A percentile compares a stretch with the other conserved stretches of the same genome.
These are phyloP conservation scores for Coilia nasus DNA, from an alignment of 2,797 vertebrate species.

Conservation along the genomic window DNA sequence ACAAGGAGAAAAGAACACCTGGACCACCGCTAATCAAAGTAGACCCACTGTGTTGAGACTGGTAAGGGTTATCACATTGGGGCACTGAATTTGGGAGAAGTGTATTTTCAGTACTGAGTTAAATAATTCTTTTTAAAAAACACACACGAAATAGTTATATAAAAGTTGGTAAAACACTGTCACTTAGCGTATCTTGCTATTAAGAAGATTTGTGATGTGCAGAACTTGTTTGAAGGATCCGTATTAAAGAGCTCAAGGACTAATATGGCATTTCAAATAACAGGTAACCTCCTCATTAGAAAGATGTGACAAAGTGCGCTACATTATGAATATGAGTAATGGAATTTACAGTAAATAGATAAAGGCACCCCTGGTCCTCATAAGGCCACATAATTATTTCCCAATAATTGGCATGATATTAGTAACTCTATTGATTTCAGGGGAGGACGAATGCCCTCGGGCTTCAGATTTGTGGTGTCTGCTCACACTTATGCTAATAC, in stretches of 20 bases:
- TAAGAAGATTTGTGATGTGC: background rate
- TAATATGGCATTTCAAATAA: background rate
- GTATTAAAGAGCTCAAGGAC: background rate
- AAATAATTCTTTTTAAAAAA: background rate
- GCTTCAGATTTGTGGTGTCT: background rate
- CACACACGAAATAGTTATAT: background rate
- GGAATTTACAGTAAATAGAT: background rate
- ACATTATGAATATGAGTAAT: background rate
- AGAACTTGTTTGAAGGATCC: background rate
- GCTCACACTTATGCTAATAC: background rate
- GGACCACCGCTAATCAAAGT: background rate
- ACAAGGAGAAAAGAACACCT: constrained; percentile 5
- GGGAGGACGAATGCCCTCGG: background rate
- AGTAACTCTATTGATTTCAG: background rate
- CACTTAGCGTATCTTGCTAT: background rate
- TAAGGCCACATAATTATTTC: background rate
- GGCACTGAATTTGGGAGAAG: background rate
- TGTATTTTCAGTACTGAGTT: background rate
- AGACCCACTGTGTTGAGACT: background rate
- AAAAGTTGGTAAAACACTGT: background rate
- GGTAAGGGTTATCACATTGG: background rate
- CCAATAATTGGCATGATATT: background rate
- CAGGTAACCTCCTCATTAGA: background rate
- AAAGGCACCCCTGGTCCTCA: background rate
- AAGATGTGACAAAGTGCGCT: background rate